A percentile compares a stretch with the other conserved stretches of the same genome.
Evolutionary conservation across 2,888 invertebrate genomes (phyloP).

Genomic region (Loripinus fragilis): DNA sequence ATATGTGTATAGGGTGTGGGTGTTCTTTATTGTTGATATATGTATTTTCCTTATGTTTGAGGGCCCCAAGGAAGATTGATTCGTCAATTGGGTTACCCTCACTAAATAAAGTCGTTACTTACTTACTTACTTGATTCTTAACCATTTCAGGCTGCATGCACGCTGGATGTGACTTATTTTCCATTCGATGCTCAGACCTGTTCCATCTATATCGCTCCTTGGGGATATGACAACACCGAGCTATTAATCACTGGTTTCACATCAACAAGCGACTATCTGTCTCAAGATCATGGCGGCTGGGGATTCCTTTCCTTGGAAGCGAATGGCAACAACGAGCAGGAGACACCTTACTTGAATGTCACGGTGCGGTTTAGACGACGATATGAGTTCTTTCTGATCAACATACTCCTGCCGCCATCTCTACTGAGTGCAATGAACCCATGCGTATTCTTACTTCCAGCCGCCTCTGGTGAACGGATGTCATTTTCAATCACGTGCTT

Average conservation of each 20-base stretch:
- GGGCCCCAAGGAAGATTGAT: too few species aligned
- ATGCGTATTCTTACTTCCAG: constrained; percentile 34
- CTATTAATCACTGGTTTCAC: neutral
- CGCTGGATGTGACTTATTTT: constrained; percentile 29
- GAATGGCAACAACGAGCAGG: neutral
- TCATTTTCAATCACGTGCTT: constrained; percentile 33
- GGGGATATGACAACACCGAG: constrained; percentile 34
- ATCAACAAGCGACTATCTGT: neutral
- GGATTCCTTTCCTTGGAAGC: neutral
- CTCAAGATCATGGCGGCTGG: constrained; percentile 17
- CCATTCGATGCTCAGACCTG: constrained; percentile 32
- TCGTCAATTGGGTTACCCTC: too few species aligned
- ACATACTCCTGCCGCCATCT: constrained; percentile 24
- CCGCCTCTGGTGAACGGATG: constrained; percentile 33
- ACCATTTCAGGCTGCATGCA: constrained; percentile 30
- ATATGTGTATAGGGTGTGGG: too few species aligned
- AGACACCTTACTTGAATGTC: constrained; percentile 10
- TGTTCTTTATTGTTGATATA: too few species aligned
- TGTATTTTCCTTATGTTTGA: too few species aligned
- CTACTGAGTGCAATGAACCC: constrained; percentile 27
- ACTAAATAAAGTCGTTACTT: too few species aligned
- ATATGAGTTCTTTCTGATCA: constrained; percentile 28
- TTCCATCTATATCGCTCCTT: constrained; percentile 26
- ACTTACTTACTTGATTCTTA: too few species aligned
- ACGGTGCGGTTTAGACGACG: neutral